Conservation (phyloP, 1,140 invertebrate genomes). For the Pomacea maculata region DNA sequence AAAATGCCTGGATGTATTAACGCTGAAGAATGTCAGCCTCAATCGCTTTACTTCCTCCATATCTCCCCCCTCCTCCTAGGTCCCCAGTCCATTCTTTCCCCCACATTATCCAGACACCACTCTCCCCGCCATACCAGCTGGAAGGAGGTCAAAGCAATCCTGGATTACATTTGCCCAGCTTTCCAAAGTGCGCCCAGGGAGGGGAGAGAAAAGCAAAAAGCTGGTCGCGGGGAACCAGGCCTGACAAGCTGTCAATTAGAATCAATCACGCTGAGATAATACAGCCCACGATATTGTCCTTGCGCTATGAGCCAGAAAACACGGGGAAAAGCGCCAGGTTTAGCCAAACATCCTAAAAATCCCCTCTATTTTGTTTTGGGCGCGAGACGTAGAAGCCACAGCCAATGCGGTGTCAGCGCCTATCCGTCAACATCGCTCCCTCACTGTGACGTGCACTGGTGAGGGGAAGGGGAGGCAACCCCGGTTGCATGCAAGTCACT, state of each 20-base stretch:
- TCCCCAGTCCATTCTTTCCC: no score
- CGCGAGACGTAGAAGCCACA: slow-evolving; percentile 12
- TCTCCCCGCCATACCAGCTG: neutral
- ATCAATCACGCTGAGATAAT: slow-evolving; percentile 30
- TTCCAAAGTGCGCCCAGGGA: slow-evolving; percentile 1
- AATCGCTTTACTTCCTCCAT: no score
- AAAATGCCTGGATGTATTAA: neutral
- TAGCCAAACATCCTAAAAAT: slow-evolving; percentile 22
- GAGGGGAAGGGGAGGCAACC: neutral
- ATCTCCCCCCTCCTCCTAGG: no score
- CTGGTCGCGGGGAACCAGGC: slow-evolving; percentile 14
- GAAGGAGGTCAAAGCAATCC: slow-evolving; percentile 8
- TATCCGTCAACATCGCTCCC: slow-evolving; percentile 6
- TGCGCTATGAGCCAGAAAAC: slow-evolving; percentile 17
- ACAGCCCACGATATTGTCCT: slow-evolving; percentile 26
- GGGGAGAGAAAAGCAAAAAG: slow-evolving; percentile 4
- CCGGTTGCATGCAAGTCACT: neutral
- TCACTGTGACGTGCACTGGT: neutral
- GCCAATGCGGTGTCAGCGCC: slow-evolving; percentile 10
- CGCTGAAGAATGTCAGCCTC: neutral
- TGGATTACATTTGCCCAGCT: slow-evolving; percentile 7
- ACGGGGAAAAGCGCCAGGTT: slow-evolving; percentile 6
- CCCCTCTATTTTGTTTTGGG: slow-evolving; percentile 17
- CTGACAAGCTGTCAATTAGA: slow-evolving; percentile 29
- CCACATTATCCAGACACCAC: no score